Percentiles rank a stretch among this genome's conserved stretches.
These are phyloP conservation scores for Pitta sordida DNA, from an alignment of 2,113 vertebrate genomes.

Conservation along the genomic window DNA sequence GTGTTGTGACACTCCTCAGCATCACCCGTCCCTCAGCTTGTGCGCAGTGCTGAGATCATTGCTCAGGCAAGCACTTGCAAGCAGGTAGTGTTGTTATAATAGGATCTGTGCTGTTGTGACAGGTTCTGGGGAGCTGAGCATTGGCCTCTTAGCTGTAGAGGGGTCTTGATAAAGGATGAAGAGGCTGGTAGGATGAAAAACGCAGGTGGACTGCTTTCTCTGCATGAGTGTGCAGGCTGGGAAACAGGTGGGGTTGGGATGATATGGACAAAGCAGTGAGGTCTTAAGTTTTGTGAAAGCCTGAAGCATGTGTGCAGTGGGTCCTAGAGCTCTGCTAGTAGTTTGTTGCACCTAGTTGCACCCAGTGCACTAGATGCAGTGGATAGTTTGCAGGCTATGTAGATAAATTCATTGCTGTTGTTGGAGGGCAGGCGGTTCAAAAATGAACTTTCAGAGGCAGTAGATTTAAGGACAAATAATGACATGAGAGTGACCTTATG, in stretches of 20 bases:
- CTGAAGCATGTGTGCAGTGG: accelerated
- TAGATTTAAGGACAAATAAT: not conserved
- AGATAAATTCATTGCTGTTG: not conserved
- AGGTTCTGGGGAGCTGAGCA: no score
- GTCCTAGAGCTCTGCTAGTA: not conserved
- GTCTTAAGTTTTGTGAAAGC: not conserved
- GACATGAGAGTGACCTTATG: not conserved
- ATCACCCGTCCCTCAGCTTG: not conserved
- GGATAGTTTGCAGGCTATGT: not conserved
- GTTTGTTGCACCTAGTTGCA: not conserved
- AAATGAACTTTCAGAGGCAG: not conserved
- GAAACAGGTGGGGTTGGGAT: not conserved
- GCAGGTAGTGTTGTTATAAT: not conserved
- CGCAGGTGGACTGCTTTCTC: accelerated
- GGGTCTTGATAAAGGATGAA: not conserved
- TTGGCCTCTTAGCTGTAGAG: no score
- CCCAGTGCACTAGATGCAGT: not conserved
- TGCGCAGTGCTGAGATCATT: not conserved
- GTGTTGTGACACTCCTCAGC: not conserved
- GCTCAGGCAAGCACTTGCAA: not conserved
- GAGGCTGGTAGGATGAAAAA: not conserved
- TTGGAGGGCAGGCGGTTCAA: not conserved
- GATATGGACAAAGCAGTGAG: not conserved
- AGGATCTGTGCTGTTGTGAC: no score
- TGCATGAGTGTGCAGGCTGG: not conserved